Conservation (phyloP, 2,888 invertebrate genomes). For the Drosophila testacea region DNA sequence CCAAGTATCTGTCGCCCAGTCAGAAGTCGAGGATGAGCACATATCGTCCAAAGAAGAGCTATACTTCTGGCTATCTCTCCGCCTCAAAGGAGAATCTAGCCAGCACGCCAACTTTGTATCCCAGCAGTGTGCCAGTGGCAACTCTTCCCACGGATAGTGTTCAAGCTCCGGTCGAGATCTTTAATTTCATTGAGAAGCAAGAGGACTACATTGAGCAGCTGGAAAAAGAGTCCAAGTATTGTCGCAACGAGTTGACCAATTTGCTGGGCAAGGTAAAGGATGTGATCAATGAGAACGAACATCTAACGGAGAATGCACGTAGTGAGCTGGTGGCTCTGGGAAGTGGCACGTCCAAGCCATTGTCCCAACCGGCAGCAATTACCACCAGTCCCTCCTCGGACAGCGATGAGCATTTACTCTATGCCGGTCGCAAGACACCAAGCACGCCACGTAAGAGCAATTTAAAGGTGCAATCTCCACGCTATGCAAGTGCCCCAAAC, state of each 20-base stretch:
- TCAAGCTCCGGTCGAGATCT: constrained; percentile 88
- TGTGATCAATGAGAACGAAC: constrained; percentile 93
- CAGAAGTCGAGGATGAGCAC: constrained; percentile 79
- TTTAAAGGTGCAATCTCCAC: constrained; percentile 72
- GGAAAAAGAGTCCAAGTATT: constrained; percentile 93
- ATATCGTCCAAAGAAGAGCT: constrained; percentile 73
- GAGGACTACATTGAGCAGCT: constrained; percentile 95
- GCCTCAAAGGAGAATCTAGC: constrained; percentile 82
- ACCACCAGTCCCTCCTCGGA: constrained; percentile 86
- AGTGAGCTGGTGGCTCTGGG: constrained; percentile 88
- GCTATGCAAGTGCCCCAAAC: constrained; percentile 89
- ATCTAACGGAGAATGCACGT: constrained; percentile 91
- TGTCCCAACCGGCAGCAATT: constrained; percentile 8
- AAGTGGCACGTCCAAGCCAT: constrained; percentile 35
- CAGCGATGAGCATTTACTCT: constrained; percentile 84
- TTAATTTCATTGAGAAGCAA: constrained; percentile 93
- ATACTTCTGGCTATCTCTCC: constrained; percentile 61
- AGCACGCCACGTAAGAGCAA: constrained; percentile 66
- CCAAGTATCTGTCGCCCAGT: constrained; percentile 84
- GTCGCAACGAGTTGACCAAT: constrained; percentile 91
- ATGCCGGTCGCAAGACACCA: constrained; percentile 52
- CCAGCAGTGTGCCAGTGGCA: constrained; percentile 49
- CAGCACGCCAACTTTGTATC: constrained; percentile 62
- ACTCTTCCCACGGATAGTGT: constrained; percentile 78
- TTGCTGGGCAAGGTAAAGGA: constrained; percentile 93